Evolutionary conservation across 1,140 invertebrate species (phyloP).

Genomic region (Leptestheria dahalacensis): DNA sequence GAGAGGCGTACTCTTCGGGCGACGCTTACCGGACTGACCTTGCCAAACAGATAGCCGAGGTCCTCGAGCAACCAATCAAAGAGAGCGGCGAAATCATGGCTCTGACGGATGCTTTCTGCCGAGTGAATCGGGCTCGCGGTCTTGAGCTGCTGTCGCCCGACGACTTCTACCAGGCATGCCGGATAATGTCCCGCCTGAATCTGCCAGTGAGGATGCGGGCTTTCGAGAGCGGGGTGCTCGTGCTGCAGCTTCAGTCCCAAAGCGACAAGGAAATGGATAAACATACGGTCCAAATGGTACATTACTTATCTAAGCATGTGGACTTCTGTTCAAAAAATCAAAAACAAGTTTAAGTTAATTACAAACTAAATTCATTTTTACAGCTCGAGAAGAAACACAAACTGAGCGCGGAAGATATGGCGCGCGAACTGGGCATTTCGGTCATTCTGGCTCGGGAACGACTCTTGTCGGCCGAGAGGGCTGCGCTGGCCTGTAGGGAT

Average conservation of each 20-base stretch:
- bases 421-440: constrained; percentile 62
- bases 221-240: constrained; percentile 82
- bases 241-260: constrained; percentile 63
- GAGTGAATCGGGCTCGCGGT: constrained; percentile 79
- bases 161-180: constrained; percentile 83
- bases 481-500: constrained; percentile 75
- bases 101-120: constrained; percentile 88
- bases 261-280: constrained; percentile 59
- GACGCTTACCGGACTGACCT: constrained; percentile 74
- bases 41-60: constrained; percentile 66
- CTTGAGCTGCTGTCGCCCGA: constrained; percentile 83
- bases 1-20: constrained; percentile 70
- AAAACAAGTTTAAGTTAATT: neutral
- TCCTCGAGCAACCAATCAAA: constrained; percentile 64
- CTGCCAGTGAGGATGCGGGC: constrained; percentile 51
- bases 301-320: constrained; percentile 17
- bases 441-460: constrained; percentile 77
- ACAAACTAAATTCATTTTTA: constrained; percentile 26
- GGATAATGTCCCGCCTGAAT: constrained; percentile 42
- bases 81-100: constrained; percentile 92
- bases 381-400: constrained; percentile 56
- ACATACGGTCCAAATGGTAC: constrained; percentile 51
- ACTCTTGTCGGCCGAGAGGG: constrained; percentile 62
- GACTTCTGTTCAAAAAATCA: constrained; percentile 4
- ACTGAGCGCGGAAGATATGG: constrained; percentile 69